Percentiles rank a stretch among this genome's conserved stretches.
Conservation (phyloP, 2,113 vertebrate species). For the Vimba vimba region DNA sequence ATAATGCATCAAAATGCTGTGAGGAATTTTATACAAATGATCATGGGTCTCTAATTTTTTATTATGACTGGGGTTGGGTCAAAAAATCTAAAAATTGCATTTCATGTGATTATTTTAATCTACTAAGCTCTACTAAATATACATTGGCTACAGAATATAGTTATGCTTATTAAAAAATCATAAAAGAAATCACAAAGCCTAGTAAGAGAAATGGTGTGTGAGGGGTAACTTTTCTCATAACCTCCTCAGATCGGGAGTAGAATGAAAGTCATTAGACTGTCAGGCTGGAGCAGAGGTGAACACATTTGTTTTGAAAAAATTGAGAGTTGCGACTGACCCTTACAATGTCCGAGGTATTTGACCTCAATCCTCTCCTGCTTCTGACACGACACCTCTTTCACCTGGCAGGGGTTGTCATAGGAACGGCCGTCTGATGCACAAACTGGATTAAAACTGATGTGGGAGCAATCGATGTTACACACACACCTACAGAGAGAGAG, state of each 20-base stretch:
- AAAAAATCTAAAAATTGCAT: background rate
- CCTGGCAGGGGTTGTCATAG: slow-evolving; percentile 99
- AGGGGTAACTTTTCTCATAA: background rate
- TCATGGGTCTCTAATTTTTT: background rate
- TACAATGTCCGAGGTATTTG: slow-evolving; percentile 97
- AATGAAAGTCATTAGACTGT: background rate
- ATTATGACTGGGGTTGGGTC: background rate
- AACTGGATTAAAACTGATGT: slow-evolving; percentile 99
- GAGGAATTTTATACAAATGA: background rate
- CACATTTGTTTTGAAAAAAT: background rate
- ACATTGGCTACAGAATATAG: background rate
- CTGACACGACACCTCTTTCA: slow-evolving; percentile 99
- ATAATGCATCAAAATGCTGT: background rate
- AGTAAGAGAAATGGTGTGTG: background rate
- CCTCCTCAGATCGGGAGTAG: background rate
- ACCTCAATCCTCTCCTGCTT: slow-evolving; percentile 99
- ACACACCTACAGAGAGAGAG: slow-evolving; percentile 84
- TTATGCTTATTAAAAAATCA: background rate
- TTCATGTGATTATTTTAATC: background rate
- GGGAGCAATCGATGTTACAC: slow-evolving; percentile 99
- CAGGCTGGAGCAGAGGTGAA: background rate
- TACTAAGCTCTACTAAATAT: background rate
- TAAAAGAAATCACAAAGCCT: too few species aligned
- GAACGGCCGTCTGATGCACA: slow-evolving; percentile 98
- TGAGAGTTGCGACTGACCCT: slow-evolving; percentile 81